phyloP scores from a whole-genome alignment of 2,113 vertebrate genomes.

The Aldabrachelys gigantea region DNA sequence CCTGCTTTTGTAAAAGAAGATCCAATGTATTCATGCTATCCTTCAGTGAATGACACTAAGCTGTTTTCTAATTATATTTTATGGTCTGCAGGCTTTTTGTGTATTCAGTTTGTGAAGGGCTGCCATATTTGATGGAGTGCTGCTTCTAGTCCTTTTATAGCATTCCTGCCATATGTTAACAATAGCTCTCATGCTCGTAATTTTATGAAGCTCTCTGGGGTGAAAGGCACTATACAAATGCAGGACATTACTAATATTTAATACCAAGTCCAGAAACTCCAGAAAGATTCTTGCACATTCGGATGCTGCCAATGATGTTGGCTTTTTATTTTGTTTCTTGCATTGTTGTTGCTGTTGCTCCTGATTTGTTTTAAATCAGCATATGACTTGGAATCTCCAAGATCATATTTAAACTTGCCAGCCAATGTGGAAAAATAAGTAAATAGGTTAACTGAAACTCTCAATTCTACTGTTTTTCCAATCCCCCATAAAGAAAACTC shows the following conservation, averaged over 20 bases:
- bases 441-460: not conserved
- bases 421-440: not conserved
- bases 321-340: not conserved
- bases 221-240: not conserved
- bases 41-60: not conserved
- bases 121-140: not conserved
- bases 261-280: not conserved
- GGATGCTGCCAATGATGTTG: not conserved
- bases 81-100: not conserved
- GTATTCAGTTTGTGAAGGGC: not conserved
- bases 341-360: not conserved
- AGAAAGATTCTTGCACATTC: not conserved
- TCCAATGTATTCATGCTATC: not conserved
- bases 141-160: not conserved
- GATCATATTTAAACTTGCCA: not conserved
- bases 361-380: not conserved
- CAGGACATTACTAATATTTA: not conserved
- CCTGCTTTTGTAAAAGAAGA: slow-evolving; percentile 1
- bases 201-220: not conserved
- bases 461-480: not conserved
- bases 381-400: not conserved
- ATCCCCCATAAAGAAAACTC: not conserved
- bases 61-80: slow-evolving; percentile 1
- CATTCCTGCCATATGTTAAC: not conserved
- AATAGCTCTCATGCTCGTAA: not conserved